Evolutionary conservation across 1,140 invertebrate species (phyloP).

Genomic region (Holcopasites calliopsidis): DNA sequence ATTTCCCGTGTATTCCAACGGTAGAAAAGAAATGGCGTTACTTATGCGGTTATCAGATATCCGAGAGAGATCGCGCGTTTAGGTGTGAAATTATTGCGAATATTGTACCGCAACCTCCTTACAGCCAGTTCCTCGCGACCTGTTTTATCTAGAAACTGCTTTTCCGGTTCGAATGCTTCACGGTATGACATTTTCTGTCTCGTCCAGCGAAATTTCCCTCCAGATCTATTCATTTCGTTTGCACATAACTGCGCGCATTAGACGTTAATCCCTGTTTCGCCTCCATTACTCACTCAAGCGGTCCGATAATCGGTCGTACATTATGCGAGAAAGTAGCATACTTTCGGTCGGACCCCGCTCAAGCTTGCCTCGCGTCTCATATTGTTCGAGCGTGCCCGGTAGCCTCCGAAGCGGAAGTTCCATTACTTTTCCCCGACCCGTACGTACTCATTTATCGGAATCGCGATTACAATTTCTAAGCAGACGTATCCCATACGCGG

Average conservation of each 20-base stretch:
- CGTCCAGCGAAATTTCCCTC: neutral
- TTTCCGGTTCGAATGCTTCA: too few species aligned
- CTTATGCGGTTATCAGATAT: too few species aligned
- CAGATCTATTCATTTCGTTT: neutral
- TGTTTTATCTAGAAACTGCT: too few species aligned
- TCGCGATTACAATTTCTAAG: neutral
- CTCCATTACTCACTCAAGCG: slow-evolving; percentile 1
- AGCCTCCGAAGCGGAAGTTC: neutral
- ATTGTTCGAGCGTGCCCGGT: neutral
- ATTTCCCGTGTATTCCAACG: too few species aligned
- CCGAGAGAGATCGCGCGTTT: too few species aligned
- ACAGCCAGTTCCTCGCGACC: too few species aligned
- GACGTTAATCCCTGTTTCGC: neutral
- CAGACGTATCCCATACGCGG: neutral
- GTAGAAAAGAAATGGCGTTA: too few species aligned
- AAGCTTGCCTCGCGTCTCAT: neutral
- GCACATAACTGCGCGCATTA: neutral
- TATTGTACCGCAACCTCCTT: too few species aligned
- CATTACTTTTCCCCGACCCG: neutral
- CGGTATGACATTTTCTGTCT: too few species aligned
- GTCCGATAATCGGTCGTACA: neutral
- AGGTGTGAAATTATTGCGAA: too few species aligned
- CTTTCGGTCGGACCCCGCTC: neutral
- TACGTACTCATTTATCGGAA: neutral
- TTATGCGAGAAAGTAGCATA: slow-evolving; percentile 29